Evolutionary conservation across 2,113 vertebrate species (phyloP), one percentile per base, ranked within the genome.

Genomic region (Onychorhynchus coronatus): DNA sequence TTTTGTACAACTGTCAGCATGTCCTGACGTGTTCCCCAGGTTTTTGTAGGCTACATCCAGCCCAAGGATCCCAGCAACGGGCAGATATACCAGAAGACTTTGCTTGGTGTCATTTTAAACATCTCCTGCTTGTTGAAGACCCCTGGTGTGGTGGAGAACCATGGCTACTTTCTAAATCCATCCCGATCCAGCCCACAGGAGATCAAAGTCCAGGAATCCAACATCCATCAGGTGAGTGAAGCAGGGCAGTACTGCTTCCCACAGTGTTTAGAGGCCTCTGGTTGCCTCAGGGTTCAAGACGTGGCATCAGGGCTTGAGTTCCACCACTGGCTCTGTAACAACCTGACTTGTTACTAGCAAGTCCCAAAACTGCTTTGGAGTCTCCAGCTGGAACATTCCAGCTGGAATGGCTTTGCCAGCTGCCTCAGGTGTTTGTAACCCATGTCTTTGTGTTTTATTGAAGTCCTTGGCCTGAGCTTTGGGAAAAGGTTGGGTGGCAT

Each of bases 121-220:
- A 99, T 99, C 80, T 99, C 99, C 62, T 99, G 99, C 96, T 97
- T 99, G 94, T 95, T 99, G 55, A 99, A 99, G 98, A 99, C 99
- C 50, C 99, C 99, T 0, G 99, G 99, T 1, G 98, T 99, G 11
- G 98, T 99, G 91, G 99, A 99, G 97, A 99, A 98, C 80, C 99
- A 99, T 6, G 98, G 98, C 41, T 99, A 99, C 95, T 99, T 99
- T 88, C 97, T 99, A 93, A 99, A 98, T 91, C 99, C 99, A 10
- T 99, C 99, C 42, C 98, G 99, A 27, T 99, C 99, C 95, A 99
- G 99, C 76, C 98, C 99, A 7, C 99, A 99, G 79, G 99, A 99
- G 97, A 99, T 99, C 91, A 99, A 99, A 97, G 98, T 99, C 66
- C 99, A 99, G 92, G 99, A 99, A 91, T 98, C 99, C 94, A 99